Conservation (phyloP, 2,888 invertebrate genomes). For the Agonum fuliginosum region DNA sequence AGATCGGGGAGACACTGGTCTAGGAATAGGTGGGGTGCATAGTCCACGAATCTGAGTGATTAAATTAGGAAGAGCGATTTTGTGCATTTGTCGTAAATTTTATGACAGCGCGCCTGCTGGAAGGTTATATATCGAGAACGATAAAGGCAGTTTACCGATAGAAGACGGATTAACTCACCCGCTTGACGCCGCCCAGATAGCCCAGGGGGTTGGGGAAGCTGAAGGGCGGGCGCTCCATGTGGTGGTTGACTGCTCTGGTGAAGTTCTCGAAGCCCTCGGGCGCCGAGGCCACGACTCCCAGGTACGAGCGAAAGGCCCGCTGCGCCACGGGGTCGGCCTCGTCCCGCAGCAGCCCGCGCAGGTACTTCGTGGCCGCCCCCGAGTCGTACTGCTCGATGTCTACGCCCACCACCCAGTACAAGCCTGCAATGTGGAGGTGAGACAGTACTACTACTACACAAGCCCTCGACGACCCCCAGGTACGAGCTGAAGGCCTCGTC, state of each 20-base stretch:
- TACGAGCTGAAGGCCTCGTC: slow-evolving; percentile 86
- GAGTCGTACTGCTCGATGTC: slow-evolving; percentile 91
- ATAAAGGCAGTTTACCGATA: too few relatives aligned
- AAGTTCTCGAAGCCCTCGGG: slow-evolving; percentile 84
- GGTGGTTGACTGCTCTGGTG: slow-evolving; percentile 84
- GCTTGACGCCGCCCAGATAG: slow-evolving; percentile 83
- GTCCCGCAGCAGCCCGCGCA: slow-evolving; percentile 84
- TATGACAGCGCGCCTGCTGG: too few relatives aligned
- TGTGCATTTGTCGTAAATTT: too few relatives aligned
- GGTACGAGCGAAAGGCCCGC: slow-evolving; percentile 86
- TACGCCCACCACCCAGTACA: slow-evolving; percentile 95
- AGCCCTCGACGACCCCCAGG: slow-evolving; percentile 86
- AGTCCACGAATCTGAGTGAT: too few relatives aligned
- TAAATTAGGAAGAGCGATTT: too few relatives aligned
- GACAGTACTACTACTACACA: too few relatives aligned
- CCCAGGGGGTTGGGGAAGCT: slow-evolving; percentile 88
- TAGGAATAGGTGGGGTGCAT: too few relatives aligned
- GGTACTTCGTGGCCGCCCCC: slow-evolving; percentile 85
- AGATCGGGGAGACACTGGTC: too few relatives aligned
- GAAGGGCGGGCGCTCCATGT: slow-evolving; percentile 90
- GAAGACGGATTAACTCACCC: too few relatives aligned
- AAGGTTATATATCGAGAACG: too few relatives aligned
- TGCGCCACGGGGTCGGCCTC: slow-evolving; percentile 77
- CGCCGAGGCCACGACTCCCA: slow-evolving; percentile 87
- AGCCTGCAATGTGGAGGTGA: slow-evolving; percentile 76